Percentiles rank a stretch among this genome's conserved stretches.
These are phyloP conservation scores for Dendrolimus houi DNA, from an alignment of 2,888 invertebrate genomes.

Conservation along the genomic window DNA sequence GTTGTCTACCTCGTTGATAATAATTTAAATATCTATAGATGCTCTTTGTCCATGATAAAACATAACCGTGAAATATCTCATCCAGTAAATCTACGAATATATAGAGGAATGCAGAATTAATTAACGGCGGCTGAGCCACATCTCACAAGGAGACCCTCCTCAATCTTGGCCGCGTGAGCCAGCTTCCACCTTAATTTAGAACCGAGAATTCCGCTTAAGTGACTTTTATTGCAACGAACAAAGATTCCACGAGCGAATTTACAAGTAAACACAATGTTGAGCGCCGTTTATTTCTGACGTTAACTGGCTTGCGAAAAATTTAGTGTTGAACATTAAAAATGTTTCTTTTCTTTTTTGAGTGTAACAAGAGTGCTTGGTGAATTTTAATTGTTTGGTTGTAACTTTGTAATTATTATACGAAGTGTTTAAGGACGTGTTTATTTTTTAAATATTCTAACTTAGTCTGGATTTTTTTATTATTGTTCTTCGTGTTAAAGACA, in stretches of 20 bases:
- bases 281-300: slow-evolving; percentile 2
- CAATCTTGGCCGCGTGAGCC: slow-evolving; percentile 29
- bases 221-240: slow-evolving; percentile 35
- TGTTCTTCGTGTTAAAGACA: too few relatives aligned
- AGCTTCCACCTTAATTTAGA: slow-evolving; percentile 33
- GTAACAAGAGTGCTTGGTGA: background rate
- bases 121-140: slow-evolving; percentile 36
- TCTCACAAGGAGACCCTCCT: slow-evolving; percentile 38
- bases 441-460: too few relatives aligned
- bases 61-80: background rate
- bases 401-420: background rate
- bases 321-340: background rate
- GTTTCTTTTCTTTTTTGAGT: background rate
- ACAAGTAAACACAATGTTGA: slow-evolving; percentile 15
- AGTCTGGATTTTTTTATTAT: too few relatives aligned
- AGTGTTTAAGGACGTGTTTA: too few relatives aligned
- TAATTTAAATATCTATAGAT: background rate
- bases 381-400: background rate
- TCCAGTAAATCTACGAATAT: slow-evolving; percentile 3
- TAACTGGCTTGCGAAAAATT: slow-evolving; percentile 2
- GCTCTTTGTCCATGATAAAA: too few relatives aligned
- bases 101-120: slow-evolving; percentile 34
- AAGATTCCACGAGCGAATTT: slow-evolving; percentile 18
- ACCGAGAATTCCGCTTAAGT: slow-evolving; percentile 31
- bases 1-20: background rate